Percentiles rank a stretch among this genome's conserved stretches.
phyloP scores from a whole-genome alignment of 2,113 vertebrate species.

The Axis porcinus region DNA sequence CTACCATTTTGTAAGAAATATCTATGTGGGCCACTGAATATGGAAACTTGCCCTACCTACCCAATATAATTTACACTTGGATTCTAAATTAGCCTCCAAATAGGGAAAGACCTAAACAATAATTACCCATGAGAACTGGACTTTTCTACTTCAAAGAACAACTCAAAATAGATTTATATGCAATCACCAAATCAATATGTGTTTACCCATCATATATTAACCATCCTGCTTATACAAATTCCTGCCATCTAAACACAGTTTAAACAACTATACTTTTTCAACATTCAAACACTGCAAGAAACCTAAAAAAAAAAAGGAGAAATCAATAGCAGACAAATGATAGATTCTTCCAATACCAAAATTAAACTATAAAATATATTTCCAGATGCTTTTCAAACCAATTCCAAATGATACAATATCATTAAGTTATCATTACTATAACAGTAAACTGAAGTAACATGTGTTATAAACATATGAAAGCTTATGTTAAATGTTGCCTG shows the following conservation, averaged over 20 bases:
- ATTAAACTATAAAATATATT: background rate
- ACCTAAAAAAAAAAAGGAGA: background rate
- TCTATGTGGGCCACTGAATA: fast-evolving
- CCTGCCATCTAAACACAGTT: background rate
- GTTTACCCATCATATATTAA: background rate
- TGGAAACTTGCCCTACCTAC: background rate
- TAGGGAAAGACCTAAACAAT: background rate
- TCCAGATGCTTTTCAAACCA: background rate
- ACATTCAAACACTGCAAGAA: background rate
- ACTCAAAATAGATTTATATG: background rate
- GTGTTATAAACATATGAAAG: background rate
- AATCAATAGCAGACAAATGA: background rate
- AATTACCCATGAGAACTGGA: background rate
- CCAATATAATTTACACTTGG: background rate
- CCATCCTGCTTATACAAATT: background rate
- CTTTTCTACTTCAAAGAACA: background rate
- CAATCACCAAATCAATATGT: background rate
- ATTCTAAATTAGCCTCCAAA: background rate
- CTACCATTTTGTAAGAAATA: background rate
- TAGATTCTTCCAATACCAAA: background rate
- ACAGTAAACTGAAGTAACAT: background rate
- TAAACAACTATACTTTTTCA: background rate
- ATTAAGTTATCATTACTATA: background rate
- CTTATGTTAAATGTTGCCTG: background rate
- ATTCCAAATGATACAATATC: background rate